phyloP scores from a whole-genome alignment of 1,140 invertebrate genomes.

The Danaus plexippus region DNA sequence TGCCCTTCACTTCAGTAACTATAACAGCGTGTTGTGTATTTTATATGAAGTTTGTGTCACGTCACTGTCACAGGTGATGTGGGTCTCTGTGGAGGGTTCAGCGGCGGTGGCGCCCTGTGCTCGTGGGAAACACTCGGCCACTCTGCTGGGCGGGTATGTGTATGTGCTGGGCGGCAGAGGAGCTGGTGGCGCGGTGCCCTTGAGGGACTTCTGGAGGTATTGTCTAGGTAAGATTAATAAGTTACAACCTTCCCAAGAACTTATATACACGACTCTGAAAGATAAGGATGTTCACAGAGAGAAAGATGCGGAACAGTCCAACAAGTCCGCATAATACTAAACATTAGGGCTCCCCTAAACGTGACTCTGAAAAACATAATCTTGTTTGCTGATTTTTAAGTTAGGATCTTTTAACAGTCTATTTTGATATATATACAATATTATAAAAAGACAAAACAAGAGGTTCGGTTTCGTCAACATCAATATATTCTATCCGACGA shows the following conservation, averaged over 20 bases:
- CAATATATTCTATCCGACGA: no score
- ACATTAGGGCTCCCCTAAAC: not conserved
- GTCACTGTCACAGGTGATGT: slow-evolving; percentile 39
- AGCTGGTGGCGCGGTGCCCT: slow-evolving; percentile 82
- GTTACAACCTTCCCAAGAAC: no score
- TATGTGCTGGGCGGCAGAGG: slow-evolving; percentile 85
- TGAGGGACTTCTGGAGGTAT: slow-evolving; percentile 90
- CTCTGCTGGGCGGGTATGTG: slow-evolving; percentile 80
- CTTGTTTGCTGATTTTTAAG: no score
- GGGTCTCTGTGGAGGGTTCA: slow-evolving; percentile 41
- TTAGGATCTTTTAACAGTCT: no score
- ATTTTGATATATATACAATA: no score
- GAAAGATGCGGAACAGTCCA: no score
- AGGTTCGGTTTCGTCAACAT: no score
- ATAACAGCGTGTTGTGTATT: not conserved
- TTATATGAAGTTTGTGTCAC: slow-evolving; percentile 10
- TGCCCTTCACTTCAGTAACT: not conserved
- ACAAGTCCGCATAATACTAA: not conserved
- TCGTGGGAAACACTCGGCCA: slow-evolving; percentile 86
- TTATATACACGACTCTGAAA: no score
- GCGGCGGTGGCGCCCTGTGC: slow-evolving; percentile 73
- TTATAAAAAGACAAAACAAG: no score
- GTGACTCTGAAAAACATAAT: no score
- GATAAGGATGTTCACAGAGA: no score
- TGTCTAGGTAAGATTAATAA: slow-evolving; percentile 76